Conservation (phyloP, 2,888 invertebrate genomes). For the Sympetrum striolatum region DNA sequence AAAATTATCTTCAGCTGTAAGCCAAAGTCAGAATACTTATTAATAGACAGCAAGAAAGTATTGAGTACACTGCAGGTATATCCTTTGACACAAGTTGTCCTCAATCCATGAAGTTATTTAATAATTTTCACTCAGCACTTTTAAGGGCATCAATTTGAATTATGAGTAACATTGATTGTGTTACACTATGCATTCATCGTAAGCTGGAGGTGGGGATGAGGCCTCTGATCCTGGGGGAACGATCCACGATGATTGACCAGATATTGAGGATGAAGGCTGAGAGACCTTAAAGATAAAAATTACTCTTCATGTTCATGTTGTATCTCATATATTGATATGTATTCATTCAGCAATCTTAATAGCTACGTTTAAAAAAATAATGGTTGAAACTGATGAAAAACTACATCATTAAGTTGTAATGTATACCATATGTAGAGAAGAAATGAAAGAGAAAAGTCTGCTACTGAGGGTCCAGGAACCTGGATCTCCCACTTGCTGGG, state of each 20-base stretch:
- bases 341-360: too few species aligned
- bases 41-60: neutral
- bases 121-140: neutral
- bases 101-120: neutral
- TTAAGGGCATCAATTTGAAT: too few species aligned
- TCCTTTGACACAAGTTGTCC: neutral
- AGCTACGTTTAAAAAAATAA: too few species aligned
- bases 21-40: neutral
- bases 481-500: too few species aligned
- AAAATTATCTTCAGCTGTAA: neutral
- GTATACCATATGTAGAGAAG: too few species aligned
- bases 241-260: neutral
- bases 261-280: neutral
- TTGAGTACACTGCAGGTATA: neutral
- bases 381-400: too few species aligned
- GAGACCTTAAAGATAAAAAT: neutral
- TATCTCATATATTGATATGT: too few species aligned
- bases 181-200: neutral
- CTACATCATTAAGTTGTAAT: too few species aligned
- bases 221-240: neutral
- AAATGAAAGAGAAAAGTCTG: too few species aligned
- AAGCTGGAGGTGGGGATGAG: neutral
- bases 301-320: too few species aligned
- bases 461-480: too few species aligned
- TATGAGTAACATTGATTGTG: too few species aligned